These are phyloP conservation scores for Chaitophorus viminalis DNA, from an alignment of 2,888 invertebrate genomes.

Conservation along the genomic window DNA sequence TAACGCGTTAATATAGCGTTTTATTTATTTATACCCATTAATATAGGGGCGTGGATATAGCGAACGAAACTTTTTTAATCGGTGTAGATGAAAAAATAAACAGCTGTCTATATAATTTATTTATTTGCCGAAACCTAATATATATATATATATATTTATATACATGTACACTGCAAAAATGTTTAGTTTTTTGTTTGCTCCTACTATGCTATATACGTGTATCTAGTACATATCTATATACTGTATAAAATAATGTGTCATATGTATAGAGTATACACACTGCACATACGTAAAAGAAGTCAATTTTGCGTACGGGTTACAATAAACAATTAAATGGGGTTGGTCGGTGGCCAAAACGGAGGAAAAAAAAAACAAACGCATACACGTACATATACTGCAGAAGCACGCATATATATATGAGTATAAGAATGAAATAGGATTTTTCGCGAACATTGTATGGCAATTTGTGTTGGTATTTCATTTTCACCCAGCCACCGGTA, in stretches of 20 bases:
- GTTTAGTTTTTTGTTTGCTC: too few relatives aligned
- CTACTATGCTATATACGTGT: too few relatives aligned
- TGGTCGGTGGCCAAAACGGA: conserved; percentile 4
- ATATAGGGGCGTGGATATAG: too few relatives aligned
- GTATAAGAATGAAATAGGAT: conserved; percentile 26
- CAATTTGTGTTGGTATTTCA: conserved; percentile 55
- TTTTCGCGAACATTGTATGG: conserved; percentile 32
- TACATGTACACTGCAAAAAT: neutral
- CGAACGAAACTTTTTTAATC: neutral
- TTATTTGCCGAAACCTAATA: too few relatives aligned
- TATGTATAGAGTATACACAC: too few relatives aligned
- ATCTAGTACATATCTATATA: too few relatives aligned
- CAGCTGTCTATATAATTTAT: neutral
- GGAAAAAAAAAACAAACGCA: neutral
- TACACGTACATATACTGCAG: neutral
- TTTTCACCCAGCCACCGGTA: conserved; percentile 50
- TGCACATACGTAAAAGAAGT: neutral
- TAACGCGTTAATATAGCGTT: too few relatives aligned
- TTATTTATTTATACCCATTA: too few relatives aligned
- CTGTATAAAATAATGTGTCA: too few relatives aligned
- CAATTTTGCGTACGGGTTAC: neutral
- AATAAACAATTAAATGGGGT: conserved; percentile 24
- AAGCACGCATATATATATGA: neutral
- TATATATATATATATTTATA: too few relatives aligned
- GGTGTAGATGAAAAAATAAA: neutral